Conservation (phyloP, 1,140 invertebrate species). For the Calliphora vicina region DNA sequence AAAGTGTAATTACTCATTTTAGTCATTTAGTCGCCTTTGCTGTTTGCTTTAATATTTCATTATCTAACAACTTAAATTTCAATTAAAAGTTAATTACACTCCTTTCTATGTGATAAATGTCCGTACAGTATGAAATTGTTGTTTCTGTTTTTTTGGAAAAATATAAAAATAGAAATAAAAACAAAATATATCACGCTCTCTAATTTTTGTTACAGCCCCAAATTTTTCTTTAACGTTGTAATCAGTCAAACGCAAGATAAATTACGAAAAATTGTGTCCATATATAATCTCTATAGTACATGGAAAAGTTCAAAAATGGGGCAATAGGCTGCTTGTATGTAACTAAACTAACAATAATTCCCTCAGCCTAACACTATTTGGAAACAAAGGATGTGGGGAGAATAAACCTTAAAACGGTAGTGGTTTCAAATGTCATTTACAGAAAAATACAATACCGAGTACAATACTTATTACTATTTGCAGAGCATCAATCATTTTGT, state of each 20-base stretch:
- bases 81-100: background rate
- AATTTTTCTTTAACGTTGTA: background rate
- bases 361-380: too few species aligned
- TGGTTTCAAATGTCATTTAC: background rate
- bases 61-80: background rate
- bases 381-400: too few species aligned
- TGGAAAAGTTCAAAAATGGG: too few species aligned
- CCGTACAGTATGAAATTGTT: background rate
- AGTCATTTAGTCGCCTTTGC: too few species aligned
- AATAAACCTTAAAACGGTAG: too few species aligned
- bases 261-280: background rate
- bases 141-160: too few species aligned
- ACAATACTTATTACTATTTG: conserved; percentile 16
- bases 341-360: too few species aligned
- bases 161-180: background rate
- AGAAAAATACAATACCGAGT: background rate
- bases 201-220: background rate
- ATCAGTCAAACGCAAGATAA: background rate
- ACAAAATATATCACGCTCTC: background rate
- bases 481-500: conserved; percentile 19
- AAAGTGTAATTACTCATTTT: too few species aligned
- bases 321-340: background rate
- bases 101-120: background rate
- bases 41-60: too few species aligned
- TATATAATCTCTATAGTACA: background rate